Evolutionary conservation across 2,888 invertebrate genomes (phyloP), one percentile per base, ranked within the genome.

Genomic region (Paralinhomoeus sp.): DNA sequence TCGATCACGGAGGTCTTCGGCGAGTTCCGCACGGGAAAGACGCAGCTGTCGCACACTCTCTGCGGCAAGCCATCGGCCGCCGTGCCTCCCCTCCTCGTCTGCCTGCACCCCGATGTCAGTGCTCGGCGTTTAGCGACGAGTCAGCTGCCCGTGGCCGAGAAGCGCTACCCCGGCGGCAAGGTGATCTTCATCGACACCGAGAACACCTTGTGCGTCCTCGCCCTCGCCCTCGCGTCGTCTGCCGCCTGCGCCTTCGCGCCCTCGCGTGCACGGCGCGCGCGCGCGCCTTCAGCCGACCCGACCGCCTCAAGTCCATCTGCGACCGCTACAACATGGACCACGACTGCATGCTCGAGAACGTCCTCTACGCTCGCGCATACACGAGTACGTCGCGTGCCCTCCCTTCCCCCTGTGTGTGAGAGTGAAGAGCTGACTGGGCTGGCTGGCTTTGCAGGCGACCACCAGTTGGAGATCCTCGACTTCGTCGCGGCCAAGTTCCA

Each of bases 161-260:
- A 56, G 46, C 76, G 75, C 5, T 79, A 76, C 60, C 64, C 71
- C 37, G 80, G 80, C 20, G 80, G 80, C 41, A 80, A 80, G 66
- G 78, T 78, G 3, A 76, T 80, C 64, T 79, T 77, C 60, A 71
- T 80, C 37, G 80, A 80, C 60, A 80, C 80, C 12, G 80, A 80
- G 66, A 75, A 78, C 60, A 80, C 80, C 15, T 80, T 80, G 78
- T 78, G 77, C 7, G 45, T 37, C 5, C 9, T 5, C 5, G 5
- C 7, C n/a, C n/a, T n/a, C n/a, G n/a, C n/a, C n/a, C n/a, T n/a
- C n/a, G n/a, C n/a, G n/a, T n/a, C n/a, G n/a, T n/a, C n/a, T n/a
- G n/a, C n/a, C n/a, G n/a, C n/a, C n/a, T n/a, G n/a, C n/a, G n/a
- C n/a, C n/a, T n/a, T n/a, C n/a, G n/a, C n/a, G n/a, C n/a, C n/a